Percentiles rank a stretch among this genome's conserved stretches.
Conservation (phyloP, 2,888 invertebrate species). For the Diaprepes abbreviatus region DNA sequence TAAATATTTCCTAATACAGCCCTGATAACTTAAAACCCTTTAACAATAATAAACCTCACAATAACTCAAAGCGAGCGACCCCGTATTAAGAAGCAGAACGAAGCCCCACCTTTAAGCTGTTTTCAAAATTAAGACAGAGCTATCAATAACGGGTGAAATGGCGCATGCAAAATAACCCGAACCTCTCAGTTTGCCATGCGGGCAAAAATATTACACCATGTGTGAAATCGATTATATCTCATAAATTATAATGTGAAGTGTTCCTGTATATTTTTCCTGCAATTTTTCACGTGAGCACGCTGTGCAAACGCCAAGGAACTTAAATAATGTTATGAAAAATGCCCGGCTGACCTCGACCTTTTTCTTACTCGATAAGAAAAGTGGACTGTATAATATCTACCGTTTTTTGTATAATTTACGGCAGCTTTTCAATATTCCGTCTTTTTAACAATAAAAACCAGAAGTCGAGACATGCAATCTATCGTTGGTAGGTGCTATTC, state of each 20-base stretch:
- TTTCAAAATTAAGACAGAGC: conserved; percentile 42
- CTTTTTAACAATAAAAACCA: conserved; percentile 34
- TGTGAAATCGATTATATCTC: conserved; percentile 48
- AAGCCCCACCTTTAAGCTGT: conserved; percentile 31
- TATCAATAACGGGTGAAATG: conserved; percentile 49
- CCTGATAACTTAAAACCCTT: not conserved
- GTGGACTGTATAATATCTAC: conserved; percentile 41
- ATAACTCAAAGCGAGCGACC: not conserved
- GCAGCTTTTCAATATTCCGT: conserved; percentile 40
- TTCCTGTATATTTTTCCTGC: conserved; percentile 32
- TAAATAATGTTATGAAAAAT: conserved; percentile 44
- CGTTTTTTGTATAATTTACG: conserved; percentile 39
- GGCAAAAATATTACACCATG: conserved; percentile 38
- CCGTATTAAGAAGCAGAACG: not conserved
- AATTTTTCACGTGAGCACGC: conserved; percentile 40
- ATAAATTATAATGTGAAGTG: conserved; percentile 47
- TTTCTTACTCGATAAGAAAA: conserved; percentile 34
- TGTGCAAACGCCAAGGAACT: conserved; percentile 37
- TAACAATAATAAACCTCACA: conserved; percentile 6
- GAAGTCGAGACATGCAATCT: conserved; percentile 35
- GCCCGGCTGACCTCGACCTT: conserved; percentile 43
- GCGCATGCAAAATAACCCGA: conserved; percentile 46
- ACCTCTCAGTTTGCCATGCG: conserved; percentile 22
- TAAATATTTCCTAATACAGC: no score
- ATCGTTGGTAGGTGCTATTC: conserved; percentile 25